A percentile compares a stretch with the other conserved stretches of the same genome.
These are phyloP conservation scores for Plebejus anna DNA, from an alignment of 2,888 invertebrate species.

Conservation along the genomic window DNA sequence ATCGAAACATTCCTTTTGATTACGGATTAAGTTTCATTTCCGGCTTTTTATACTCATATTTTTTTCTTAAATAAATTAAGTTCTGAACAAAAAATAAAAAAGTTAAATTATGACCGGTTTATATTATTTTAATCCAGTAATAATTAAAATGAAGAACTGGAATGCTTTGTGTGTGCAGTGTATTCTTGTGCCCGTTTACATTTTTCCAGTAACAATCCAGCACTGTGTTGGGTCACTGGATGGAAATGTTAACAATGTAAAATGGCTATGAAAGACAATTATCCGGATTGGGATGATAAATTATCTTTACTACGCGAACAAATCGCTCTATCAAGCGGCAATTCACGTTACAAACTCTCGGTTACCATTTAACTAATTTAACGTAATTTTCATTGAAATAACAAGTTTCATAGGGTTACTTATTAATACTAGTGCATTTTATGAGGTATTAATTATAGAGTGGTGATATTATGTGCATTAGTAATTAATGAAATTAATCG, in stretches of 20 bases:
- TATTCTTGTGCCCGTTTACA: no score
- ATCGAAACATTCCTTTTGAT: neutral
- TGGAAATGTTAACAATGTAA: neutral
- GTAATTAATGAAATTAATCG: neutral
- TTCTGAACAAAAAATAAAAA: no score
- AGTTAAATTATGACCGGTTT: no score
- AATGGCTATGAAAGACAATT: neutral
- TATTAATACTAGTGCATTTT: neutral
- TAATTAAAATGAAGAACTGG: no score
- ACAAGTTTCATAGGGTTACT: neutral
- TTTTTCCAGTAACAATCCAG: no score
- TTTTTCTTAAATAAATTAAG: no score
- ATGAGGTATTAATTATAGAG: neutral
- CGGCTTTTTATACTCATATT: no score
- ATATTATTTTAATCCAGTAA: no score
- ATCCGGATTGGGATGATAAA: neutral
- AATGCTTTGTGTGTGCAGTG: no score
- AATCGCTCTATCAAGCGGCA: constrained; percentile 6
- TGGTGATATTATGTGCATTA: neutral
- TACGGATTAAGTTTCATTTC: neutral
- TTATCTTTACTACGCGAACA: neutral
- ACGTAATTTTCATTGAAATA: constrained; percentile 8
- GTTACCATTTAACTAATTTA: neutral
- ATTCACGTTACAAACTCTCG: neutral
- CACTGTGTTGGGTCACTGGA: no score